Evolutionary conservation across 2,888 invertebrate genomes (phyloP), one percentile per base, ranked within the genome.

Genomic region (Cheilosia vernalis): DNA sequence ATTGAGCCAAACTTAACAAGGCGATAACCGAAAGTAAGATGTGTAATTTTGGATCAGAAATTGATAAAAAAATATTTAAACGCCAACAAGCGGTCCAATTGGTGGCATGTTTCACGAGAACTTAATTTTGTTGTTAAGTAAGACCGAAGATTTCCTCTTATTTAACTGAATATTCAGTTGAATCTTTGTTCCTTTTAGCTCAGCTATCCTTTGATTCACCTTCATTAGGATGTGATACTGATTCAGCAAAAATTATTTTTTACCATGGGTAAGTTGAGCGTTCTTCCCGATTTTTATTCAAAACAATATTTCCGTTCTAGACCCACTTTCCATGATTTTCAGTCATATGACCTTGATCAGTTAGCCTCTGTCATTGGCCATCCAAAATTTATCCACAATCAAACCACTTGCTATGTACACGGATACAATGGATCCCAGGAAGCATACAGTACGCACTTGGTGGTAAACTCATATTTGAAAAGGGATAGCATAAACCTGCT

Each of bases 341-440:
- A 47, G 10, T 30, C 40, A 0, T 82, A 55, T 40, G 40, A 51
- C 4, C 56, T 83, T 4, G 44, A 73, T 6, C 19, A 67, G 0
- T 21, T 63, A 1, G 17, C 42, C 13, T 47, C 66, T 9, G n/a
- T 83, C 4, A 9, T 83, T 9, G 7, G 61, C 1, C 78, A 83
- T 51, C 61, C 73, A 1, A 56, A 63, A 17, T 84, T 84, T 27
- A n/a, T n/a, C 0, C 79, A 84, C 15, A 37, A 53, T 0, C 51
- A 47, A 13, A 84, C 84, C 4, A 84, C 42, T 19, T 63, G 47
- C 19, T 84, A 64, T 21, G 56, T 84, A 7, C 84, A 73, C 19
- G 84, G 79, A 19, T 74, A 64, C 21, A 56, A 44, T 30, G 55
- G 33, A 0, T 61, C 73, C 1, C 83, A 84, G 51, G 33, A 70